Conservation (phyloP, 1,140 invertebrate species). For the Diorhabda elongata region DNA sequence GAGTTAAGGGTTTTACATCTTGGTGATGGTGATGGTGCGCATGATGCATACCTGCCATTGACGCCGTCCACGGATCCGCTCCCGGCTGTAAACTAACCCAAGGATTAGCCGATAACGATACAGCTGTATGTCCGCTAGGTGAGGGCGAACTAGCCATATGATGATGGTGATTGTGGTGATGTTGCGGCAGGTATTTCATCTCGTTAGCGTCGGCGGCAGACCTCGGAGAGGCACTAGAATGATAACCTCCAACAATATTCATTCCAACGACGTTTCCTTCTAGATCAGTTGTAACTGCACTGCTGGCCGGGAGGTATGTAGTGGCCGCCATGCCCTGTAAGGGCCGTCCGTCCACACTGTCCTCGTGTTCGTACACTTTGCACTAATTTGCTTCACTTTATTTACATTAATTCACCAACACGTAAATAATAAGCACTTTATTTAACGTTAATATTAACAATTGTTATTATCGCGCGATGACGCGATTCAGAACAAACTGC, state of each 20-base stretch:
- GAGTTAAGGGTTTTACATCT: slow-evolving; percentile 63
- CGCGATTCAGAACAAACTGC: slow-evolving; percentile 6
- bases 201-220: slow-evolving; percentile 77
- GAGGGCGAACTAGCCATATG: slow-evolving; percentile 63
- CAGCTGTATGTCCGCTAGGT: slow-evolving; percentile 63
- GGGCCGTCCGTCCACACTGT: slow-evolving; percentile 60
- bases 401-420: slow-evolving; percentile 4
- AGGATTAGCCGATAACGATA: slow-evolving; percentile 62
- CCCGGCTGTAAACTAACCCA: slow-evolving; percentile 77
- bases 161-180: slow-evolving; percentile 72
- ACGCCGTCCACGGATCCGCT: slow-evolving; percentile 75
- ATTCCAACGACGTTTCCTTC: slow-evolving; percentile 72
- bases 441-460: background rate
- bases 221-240: slow-evolving; percentile 68
- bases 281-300: slow-evolving; percentile 66
- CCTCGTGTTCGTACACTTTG: slow-evolving; percentile 53
- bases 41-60: slow-evolving; percentile 58
- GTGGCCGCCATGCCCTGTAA: slow-evolving; percentile 75
- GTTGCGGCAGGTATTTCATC: slow-evolving; percentile 91
- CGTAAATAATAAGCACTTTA: slow-evolving; percentile 7
- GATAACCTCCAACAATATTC: slow-evolving; percentile 66
- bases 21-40: slow-evolving; percentile 58
- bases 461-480: slow-evolving; percentile 8
- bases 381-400: slow-evolving; percentile 12
- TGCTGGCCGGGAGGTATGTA: slow-evolving; percentile 78